Evolutionary conservation across 2,113 vertebrate species (phyloP).

Genomic region (Platichthys stellatus): DNA sequence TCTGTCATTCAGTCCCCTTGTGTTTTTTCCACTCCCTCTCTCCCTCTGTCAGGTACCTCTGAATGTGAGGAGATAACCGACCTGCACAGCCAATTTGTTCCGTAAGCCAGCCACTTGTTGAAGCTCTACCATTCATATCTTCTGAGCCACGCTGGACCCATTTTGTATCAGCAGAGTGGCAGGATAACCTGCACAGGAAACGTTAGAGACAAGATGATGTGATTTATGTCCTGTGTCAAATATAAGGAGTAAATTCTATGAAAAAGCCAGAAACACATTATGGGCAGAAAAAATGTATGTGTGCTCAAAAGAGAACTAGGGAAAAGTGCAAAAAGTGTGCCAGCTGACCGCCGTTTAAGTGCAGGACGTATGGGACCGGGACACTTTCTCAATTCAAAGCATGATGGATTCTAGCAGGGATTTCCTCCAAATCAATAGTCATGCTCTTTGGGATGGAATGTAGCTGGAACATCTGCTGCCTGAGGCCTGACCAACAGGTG

Average conservation of each 20-base stretch:
- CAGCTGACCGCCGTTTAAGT: constrained; percentile 35
- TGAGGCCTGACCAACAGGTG: constrained; percentile 75
- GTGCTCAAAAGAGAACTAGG: constrained; percentile 20
- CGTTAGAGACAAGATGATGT: neutral
- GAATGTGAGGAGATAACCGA: too few species aligned
- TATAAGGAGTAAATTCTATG: constrained; percentile 8
- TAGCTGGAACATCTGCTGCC: constrained; percentile 76
- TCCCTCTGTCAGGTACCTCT: too few species aligned
- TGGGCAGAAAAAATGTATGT: neutral
- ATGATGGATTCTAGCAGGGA: constrained; percentile 67
- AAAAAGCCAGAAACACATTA: constrained; percentile 6
- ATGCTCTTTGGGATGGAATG: constrained; percentile 66
- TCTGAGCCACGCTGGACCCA: neutral
- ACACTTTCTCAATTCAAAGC: constrained; percentile 59
- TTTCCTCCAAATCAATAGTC: constrained; percentile 77
- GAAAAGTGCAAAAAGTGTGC: constrained; percentile 21
- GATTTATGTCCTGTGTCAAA: constrained; percentile 20
- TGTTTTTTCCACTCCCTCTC: too few species aligned
- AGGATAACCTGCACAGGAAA: constrained; percentile 34
- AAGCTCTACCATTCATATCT: too few species aligned
- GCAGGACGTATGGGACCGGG: constrained; percentile 36
- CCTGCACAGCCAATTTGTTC: too few species aligned
- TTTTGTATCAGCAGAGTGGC: constrained; percentile 25
- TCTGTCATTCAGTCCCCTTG: too few species aligned
- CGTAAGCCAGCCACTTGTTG: too few species aligned